A percentile compares a stretch with the other conserved stretches of the same genome.
Conservation (phyloP, 64 coral and sea anemone genomes). For the Montipora efflorescens region DNA sequence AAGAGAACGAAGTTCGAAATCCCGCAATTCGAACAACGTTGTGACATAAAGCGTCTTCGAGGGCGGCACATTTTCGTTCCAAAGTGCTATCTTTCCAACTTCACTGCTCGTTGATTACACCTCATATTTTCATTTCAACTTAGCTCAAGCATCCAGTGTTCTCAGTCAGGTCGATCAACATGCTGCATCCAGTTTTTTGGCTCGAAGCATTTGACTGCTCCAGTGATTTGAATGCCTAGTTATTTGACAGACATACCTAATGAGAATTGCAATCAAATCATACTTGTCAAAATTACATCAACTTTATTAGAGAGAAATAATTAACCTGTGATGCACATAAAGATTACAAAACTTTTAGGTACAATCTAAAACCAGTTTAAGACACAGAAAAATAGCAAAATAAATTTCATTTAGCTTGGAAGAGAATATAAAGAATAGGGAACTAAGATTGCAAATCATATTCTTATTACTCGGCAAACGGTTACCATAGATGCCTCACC, state of each 20-base stretch:
- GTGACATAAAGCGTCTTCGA: not conserved
- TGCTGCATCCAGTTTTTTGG: not conserved
- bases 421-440: not conserved
- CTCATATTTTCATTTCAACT: not conserved
- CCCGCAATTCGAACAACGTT: conserved; percentile 25
- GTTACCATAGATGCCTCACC: not conserved
- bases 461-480: not conserved
- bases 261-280: conserved; percentile 5
- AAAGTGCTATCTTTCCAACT: not conserved
- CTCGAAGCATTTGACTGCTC: not conserved
- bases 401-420: not conserved
- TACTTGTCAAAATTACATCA: not conserved
- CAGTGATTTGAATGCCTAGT: not conserved
- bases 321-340: not conserved
- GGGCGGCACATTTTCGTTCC: not conserved
- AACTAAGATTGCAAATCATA: not conserved
- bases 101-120: conserved; percentile 13
- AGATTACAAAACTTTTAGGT: not conserved
- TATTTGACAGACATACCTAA: not conserved
- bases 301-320: not conserved
- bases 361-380: not conserved
- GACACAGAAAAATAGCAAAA: not conserved
- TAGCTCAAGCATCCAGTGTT: not conserved
- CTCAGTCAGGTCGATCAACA: not conserved
- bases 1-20: conserved; percentile 4